A percentile compares a stretch with the other conserved stretches of the same genome.
phyloP scores from a whole-genome alignment of 2,797 vertebrate species.

The Sebastes kiyomatsui region DNA sequence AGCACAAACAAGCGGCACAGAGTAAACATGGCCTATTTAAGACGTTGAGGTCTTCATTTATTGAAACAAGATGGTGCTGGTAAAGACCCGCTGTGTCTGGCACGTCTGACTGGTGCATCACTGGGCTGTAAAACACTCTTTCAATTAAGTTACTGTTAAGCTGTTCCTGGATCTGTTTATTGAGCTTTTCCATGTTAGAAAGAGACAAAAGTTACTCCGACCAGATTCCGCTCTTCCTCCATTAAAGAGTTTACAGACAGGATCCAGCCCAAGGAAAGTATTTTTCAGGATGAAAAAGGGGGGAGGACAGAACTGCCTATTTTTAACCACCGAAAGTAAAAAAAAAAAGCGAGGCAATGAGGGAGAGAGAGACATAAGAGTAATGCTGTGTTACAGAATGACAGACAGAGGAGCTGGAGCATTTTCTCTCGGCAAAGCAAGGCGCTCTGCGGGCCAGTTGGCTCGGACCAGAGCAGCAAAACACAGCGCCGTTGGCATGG shows the following conservation, averaged over 20 bases:
- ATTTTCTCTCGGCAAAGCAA: constrained; percentile 37
- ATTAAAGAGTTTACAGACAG: constrained; percentile 42
- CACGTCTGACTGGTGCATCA: constrained; percentile 32
- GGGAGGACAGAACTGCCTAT: constrained; percentile 38
- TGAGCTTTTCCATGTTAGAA: constrained; percentile 29
- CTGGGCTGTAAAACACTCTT: constrained; percentile 42
- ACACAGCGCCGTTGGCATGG: constrained; percentile 73
- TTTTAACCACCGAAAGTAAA: constrained; percentile 28
- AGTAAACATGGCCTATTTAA: constrained; percentile 52
- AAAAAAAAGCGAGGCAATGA: constrained; percentile 7
- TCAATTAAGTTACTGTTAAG: constrained; percentile 44
- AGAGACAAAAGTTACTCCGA: constrained; percentile 18
- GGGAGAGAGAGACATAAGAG: constrained; percentile 37
- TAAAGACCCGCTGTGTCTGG: constrained; percentile 46
- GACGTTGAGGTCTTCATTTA: constrained; percentile 47
- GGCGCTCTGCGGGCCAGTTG: constrained; percentile 67
- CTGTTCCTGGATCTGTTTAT: constrained; percentile 43
- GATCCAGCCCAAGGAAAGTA: constrained; percentile 44
- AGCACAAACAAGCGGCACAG: constrained; percentile 53
- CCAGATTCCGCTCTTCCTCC: constrained; percentile 2
- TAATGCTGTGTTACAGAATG: constrained; percentile 61
- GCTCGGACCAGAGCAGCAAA: constrained; percentile 64
- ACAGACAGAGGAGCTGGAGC: constrained; percentile 50
- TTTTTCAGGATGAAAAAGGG: constrained; percentile 41
- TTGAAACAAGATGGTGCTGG: constrained; percentile 61